Percentiles rank a stretch among this genome's conserved stretches.
Evolutionary conservation across 2,888 invertebrate species (phyloP).

Genomic region (Gastracanthus pulcherrimus): DNA sequence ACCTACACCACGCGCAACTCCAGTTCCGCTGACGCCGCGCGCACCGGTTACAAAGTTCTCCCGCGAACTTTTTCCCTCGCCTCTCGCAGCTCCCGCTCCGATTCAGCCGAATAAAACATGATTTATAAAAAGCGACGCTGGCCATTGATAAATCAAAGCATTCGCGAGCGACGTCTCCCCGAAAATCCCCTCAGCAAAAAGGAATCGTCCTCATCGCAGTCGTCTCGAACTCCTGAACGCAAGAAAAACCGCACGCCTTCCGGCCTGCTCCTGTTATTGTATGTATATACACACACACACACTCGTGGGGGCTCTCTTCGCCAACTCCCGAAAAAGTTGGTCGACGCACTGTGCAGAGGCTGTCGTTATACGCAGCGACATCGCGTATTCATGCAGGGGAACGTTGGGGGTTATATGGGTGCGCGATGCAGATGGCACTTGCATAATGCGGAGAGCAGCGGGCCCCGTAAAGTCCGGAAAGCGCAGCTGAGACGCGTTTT

Average conservation of each 20-base stretch:
- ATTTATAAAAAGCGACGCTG: slow-evolving; percentile 39
- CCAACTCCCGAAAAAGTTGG: neutral
- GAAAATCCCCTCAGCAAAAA: neutral
- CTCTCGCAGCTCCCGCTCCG: neutral
- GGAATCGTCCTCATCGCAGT: neutral
- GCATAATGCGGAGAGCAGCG: neutral
- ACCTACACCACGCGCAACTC: no score
- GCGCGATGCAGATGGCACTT: slow-evolving; percentile 18
- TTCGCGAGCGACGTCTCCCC: neutral
- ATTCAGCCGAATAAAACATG: slow-evolving; percentile 24
- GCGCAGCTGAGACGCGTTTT: slow-evolving; percentile 40
- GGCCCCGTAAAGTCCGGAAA: neutral
- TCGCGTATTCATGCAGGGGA: slow-evolving; percentile 7
- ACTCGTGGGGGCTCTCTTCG: neutral
- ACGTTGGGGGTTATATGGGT: neutral
- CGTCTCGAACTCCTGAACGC: neutral
- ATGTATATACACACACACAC: neutral
- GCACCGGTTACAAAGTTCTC: slow-evolving; percentile 14
- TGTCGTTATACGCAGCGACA: neutral
- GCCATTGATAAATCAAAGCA: slow-evolving; percentile 46
- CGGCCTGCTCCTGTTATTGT: neutral
- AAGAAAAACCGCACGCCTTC: slow-evolving; percentile 25
- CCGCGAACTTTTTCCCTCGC: slow-evolving; percentile 2
- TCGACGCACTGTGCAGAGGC: no score
- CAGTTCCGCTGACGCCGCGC: slow-evolving; percentile 24